phyloP scores from a whole-genome alignment of 1,140 invertebrate species.

The Drosophila sucinea region DNA sequence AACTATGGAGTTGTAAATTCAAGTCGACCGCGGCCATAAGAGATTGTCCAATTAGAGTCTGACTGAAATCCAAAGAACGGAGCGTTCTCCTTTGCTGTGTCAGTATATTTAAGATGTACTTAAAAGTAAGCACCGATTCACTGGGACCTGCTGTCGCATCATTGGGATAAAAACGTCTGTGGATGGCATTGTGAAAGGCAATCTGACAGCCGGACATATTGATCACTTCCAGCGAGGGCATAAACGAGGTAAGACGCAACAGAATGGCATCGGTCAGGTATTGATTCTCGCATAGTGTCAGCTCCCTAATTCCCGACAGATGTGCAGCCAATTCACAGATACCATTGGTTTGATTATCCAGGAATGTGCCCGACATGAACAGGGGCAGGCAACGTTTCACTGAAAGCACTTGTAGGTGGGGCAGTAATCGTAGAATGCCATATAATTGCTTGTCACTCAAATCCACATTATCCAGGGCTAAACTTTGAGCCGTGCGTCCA shows the following conservation, averaged over 20 bases:
- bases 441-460: conserved; percentile 86
- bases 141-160: conserved; percentile 68
- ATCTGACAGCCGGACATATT: conserved; percentile 87
- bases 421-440: conserved; percentile 85
- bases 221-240: conserved; percentile 85
- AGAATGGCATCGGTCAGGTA: conserved; percentile 89
- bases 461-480: conserved; percentile 85
- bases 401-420: conserved; percentile 85
- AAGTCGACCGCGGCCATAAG: conserved; percentile 84
- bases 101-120: conserved; percentile 86
- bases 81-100: conserved; percentile 84
- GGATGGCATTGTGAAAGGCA: conserved; percentile 87
- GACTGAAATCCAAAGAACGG: conserved; percentile 86
- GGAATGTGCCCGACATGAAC: conserved; percentile 88
- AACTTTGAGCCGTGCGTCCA: conserved; percentile 76
- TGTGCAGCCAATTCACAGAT: conserved; percentile 83
- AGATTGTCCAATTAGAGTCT: conserved; percentile 87
- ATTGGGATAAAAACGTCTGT: conserved; percentile 87
- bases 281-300: conserved; percentile 87
- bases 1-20: conserved; percentile 83
- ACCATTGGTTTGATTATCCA: conserved; percentile 85
- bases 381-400: conserved; percentile 87
- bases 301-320: conserved; percentile 85
- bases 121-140: conserved; percentile 88
- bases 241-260: conserved; percentile 86